Base-by-base conservation (phyloP, 2,113 vertebrate genomes). In the Tylochromis polylepis region DNA sequence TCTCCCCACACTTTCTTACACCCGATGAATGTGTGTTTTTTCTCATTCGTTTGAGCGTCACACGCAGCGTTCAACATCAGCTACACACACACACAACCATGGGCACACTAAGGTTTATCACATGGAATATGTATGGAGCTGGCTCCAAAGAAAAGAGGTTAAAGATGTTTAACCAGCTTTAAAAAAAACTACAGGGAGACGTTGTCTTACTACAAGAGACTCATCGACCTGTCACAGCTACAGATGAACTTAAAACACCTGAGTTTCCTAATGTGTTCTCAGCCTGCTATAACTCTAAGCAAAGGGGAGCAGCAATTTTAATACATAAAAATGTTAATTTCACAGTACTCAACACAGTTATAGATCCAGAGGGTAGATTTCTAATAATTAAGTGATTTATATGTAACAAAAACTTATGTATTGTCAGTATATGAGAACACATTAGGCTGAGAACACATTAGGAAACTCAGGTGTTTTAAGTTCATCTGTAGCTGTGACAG, bases 81-180 rank as follows among this genome's bases (percentile, higher is more conserved):
- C 11, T 57, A 57, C 3, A 34, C 31, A 34, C 22, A 57, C 53
- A 11, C 41, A 11, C 41, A 11, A 2, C 56, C 11, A 27, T 57
- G 22, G 56, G 56, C 8, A 14, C 56, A 57, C 22, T 14, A 57
- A 14, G 11, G 56, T 14, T 11, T 57, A n/a, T n/a, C n/a, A n/a
- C n/a, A n/a, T n/a, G n/a, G n/a, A n/a, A n/a, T n/a, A n/a, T n/a
- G n/a, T n/a, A n/a, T n/a, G n/a, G n/a, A n/a, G 22, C 0, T 14
- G 14, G 56, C 55, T 57, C 55, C 11, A 57, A 24, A 57, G 55
- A 57, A 11, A 57, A 24, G 46, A 49, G 11, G 5, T 56, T 57
- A 4, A 56, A 56, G n/a, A 56, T 0, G 4, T 56, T 56, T 56
- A 56, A 27, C n/a, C n/a, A n/a, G n/a, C n/a, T n/a, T n/a, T n/a